These are phyloP conservation scores for Philypnodon macrostomus DNA, from an alignment of 2,797 vertebrate species.

Conservation along the genomic window DNA sequence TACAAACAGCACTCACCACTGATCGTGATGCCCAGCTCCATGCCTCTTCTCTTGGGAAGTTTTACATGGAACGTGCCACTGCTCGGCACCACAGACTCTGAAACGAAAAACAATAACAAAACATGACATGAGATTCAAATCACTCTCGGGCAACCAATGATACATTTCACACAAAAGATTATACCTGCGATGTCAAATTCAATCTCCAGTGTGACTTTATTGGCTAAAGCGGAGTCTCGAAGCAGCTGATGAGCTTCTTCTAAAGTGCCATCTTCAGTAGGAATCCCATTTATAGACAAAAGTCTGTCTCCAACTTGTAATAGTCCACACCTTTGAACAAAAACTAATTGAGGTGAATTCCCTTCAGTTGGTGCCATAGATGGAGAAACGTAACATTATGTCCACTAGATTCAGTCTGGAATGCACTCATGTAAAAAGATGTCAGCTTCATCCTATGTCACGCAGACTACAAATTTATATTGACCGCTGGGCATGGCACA, in stretches of 20 bases:
- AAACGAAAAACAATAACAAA: no score
- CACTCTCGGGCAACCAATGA: no score
- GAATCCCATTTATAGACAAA: constrained; percentile 90
- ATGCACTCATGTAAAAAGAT: neutral
- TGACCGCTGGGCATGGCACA: constrained; percentile 3
- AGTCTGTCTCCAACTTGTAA: constrained; percentile 93
- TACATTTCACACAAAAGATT: neutral
- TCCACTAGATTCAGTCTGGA: no score
- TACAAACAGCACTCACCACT: constrained; percentile 92
- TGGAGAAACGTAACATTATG: no score
- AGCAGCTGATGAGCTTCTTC: constrained; percentile 96
- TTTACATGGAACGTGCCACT: constrained; percentile 98
- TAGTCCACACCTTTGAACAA: constrained; percentile 84
- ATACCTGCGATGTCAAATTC: constrained; percentile 96
- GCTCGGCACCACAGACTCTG: constrained; percentile 97
- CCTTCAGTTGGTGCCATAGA: neutral
- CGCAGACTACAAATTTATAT: constrained; percentile 10
- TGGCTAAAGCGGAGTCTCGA: constrained; percentile 89
- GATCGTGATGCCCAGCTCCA: constrained; percentile 98
- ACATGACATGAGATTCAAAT: no score
- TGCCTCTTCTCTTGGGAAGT: constrained; percentile 90
- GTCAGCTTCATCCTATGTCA: constrained; percentile 9
- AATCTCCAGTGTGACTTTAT: constrained; percentile 90
- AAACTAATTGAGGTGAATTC: constrained; percentile 4
- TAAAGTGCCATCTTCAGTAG: constrained; percentile 92